A percentile compares a stretch with the other conserved stretches of the same genome.
Conservation (phyloP, 2,888 invertebrate species). For the Rambutsinella grinnellia region DNA sequence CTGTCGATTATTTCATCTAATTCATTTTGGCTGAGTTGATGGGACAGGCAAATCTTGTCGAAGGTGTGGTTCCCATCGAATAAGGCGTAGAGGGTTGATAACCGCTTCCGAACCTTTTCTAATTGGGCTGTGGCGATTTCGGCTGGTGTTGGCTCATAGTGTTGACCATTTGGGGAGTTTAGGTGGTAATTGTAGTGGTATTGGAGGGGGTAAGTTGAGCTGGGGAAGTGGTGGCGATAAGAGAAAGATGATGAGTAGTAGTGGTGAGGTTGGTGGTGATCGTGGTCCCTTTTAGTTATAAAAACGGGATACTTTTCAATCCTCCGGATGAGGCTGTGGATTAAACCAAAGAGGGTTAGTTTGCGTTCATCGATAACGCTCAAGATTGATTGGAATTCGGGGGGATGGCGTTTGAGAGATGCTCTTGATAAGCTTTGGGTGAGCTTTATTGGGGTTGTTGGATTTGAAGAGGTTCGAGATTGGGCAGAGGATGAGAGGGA, state of each 20-base stretch:
- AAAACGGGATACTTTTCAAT: constrained; percentile 63
- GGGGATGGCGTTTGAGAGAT: constrained; percentile 35
- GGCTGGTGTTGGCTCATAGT: constrained; percentile 23
- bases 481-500: constrained; percentile 64
- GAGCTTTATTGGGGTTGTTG: constrained; percentile 63
- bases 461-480: constrained; percentile 63
- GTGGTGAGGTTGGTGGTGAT: constrained; percentile 7
- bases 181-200: neutral
- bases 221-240: no score
- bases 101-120: constrained; percentile 57
- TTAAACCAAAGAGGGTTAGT: constrained; percentile 88
- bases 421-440: constrained; percentile 33
- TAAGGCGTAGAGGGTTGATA: constrained; percentile 69
- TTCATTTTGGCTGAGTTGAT: constrained; percentile 80
- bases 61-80: constrained; percentile 86
- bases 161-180: neutral
- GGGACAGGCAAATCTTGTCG: constrained; percentile 92
- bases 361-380: constrained; percentile 80
- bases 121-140: constrained; percentile 34
- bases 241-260: constrained; percentile 14
- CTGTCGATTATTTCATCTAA: constrained; percentile 86
- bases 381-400: constrained; percentile 64
- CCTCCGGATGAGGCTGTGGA: constrained; percentile 85
- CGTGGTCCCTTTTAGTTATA: constrained; percentile 8
- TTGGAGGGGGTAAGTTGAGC: no score